Percentiles rank a stretch among this genome's conserved stretches.
These are phyloP conservation scores for Rutilus rutilus DNA, from an alignment of 2,113 vertebrate species.

Conservation along the genomic window DNA sequence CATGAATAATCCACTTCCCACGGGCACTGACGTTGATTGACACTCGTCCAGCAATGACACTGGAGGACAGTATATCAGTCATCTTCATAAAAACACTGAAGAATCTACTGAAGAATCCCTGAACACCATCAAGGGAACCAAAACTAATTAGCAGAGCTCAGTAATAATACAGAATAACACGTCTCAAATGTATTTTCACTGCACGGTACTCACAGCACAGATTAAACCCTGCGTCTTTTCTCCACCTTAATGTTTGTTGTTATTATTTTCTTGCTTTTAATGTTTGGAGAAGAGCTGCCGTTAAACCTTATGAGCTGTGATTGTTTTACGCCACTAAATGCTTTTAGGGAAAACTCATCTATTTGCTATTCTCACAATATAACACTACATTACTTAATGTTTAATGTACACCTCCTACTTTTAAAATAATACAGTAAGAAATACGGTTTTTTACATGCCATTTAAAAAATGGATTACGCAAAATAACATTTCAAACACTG, in stretches of 20 bases:
- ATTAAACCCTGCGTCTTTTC: neutral
- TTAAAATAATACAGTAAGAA: neutral
- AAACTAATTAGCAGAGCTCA: constrained; percentile 15
- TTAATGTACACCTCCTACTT: neutral
- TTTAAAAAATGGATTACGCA: neutral
- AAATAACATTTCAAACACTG: neutral
- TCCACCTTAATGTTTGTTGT: neutral
- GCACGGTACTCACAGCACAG: neutral
- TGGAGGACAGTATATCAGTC: neutral
- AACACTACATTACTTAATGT: neutral
- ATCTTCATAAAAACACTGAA: neutral
- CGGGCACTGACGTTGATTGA: neutral
- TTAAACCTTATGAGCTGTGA: neutral
- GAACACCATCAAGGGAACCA: neutral
- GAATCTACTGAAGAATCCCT: too few species aligned
- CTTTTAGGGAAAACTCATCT: neutral
- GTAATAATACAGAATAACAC: neutral
- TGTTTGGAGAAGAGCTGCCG: neutral
- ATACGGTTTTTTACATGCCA: neutral
- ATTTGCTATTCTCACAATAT: neutral
- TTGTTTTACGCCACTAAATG: neutral
- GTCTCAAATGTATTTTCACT: neutral
- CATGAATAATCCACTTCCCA: constrained; percentile 12
- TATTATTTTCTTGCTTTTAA: constrained; percentile 1
- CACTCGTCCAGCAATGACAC: neutral